Evolutionary conservation across 2,113 vertebrate species (phyloP).

Genomic region (Uropsilus gracilis): DNA sequence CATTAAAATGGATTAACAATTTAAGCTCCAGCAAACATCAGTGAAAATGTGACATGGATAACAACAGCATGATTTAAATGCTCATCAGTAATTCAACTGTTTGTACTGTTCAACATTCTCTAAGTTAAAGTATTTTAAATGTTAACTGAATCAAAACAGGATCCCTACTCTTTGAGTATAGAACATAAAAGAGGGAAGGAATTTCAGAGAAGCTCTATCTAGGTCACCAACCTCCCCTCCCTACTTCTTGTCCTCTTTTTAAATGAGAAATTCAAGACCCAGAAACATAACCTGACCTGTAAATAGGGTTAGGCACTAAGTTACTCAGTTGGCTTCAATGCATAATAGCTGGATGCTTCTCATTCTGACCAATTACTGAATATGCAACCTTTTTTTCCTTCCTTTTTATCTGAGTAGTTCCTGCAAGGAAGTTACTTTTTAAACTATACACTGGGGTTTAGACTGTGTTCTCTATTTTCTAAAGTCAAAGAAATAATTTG

Average conservation of each 20-base stretch:
- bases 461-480: not conserved
- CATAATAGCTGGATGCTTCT: not conserved
- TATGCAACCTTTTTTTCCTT: not conserved
- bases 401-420: not conserved
- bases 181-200: not conserved
- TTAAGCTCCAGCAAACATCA: not conserved
- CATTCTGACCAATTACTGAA: not conserved
- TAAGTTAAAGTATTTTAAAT: not conserved
- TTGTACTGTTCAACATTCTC: not conserved
- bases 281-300: not conserved
- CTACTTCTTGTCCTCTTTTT: not conserved
- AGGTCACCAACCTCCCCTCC: not conserved
- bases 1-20: not conserved
- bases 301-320: not conserved
- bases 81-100: not conserved
- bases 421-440: not conserved
- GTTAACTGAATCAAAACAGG: not conserved
- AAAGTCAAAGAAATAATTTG: constrained; percentile 26
- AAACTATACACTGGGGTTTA: not conserved
- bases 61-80: not conserved
- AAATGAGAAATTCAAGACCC: not conserved
- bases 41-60: constrained; percentile 15
- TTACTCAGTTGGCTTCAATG: not conserved
- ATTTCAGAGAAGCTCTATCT: not conserved
- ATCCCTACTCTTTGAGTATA: not conserved